These are phyloP conservation scores for Monopterus albus DNA, from an alignment of 2,113 vertebrate species.

Conservation along the genomic window DNA sequence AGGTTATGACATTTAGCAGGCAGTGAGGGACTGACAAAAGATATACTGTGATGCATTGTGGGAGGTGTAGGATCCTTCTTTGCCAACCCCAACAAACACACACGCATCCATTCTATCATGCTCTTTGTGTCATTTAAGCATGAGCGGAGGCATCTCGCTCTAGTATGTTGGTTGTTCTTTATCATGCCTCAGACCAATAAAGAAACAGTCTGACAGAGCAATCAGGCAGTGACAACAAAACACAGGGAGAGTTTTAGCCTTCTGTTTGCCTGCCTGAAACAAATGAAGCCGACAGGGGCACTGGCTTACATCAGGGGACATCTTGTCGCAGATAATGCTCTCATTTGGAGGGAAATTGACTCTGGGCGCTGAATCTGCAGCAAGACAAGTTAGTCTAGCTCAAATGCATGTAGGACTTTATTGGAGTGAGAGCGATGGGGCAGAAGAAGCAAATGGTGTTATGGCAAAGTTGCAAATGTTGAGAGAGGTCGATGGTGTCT, in stretches of 20 bases:
- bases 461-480: not conserved
- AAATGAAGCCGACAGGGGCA: constrained; percentile 68
- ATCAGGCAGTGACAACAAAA: constrained; percentile 54
- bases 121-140: not conserved
- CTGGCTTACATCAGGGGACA: constrained; percentile 64
- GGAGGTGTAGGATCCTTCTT: not conserved
- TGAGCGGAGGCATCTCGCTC: constrained; percentile 35
- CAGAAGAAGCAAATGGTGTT: constrained; percentile 5
- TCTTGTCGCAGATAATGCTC: constrained; percentile 75
- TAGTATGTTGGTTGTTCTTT: constrained; percentile 45
- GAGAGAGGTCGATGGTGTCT: not conserved
- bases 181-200: constrained; percentile 54
- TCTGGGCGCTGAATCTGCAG: constrained; percentile 52
- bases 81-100: not conserved
- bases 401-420: constrained; percentile 53
- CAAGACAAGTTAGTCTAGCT: constrained; percentile 59
- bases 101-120: not conserved
- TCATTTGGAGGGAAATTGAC: constrained; percentile 77
- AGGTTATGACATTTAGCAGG: not conserved
- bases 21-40: not conserved
- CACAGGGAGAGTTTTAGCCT: constrained; percentile 48
- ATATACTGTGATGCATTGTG: not conserved
- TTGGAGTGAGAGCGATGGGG: constrained; percentile 46
- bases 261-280: constrained; percentile 67
- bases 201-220: constrained; percentile 58